Evolutionary conservation across 1,140 invertebrate species (phyloP), one percentile per base, ranked within the genome.

Genomic region (Drosophila kikkawai): DNA sequence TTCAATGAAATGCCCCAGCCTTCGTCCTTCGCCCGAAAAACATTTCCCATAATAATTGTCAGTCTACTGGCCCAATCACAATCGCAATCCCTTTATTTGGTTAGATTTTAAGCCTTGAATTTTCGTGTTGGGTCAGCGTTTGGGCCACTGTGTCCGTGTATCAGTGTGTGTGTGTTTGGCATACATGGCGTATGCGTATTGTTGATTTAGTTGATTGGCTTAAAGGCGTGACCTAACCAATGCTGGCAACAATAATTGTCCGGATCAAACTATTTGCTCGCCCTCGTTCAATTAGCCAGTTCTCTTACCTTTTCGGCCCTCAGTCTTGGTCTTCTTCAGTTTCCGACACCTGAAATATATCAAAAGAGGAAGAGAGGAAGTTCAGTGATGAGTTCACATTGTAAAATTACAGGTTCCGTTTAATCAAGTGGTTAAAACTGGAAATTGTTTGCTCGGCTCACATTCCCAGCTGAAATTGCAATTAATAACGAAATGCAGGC

Each of bases 161-260:
- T 75, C 44, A 67, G 39, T 45, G 56, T 39, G 11, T 75, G 48
- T 70, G 12, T 58, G 48, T 76, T 56, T 53, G 75, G 69, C 61
- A 75, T 68, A 88, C 73, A 80, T 69, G 71, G 58, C 77, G 73
- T 84, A 88, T 88, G 78, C 74, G 69, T 88, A 75, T 64, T 87
- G 84, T 87, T 87, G 84, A 87, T 75, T 75, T 78, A 70, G 80
- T 88, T 87, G 84, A 87, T 87, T 87, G 84, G 84, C 77, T 88
- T 84, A 73, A 87, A 60, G 75, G 75, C 64, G 56, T 70, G 73
- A 69, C 57, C 76, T 66, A 61, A 69, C 74, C 63, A 68, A 70
- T 66, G 50, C 70, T 69, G 74, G 56, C 66, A 79, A 75, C 73
- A 87, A 87, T 79, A 84, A 88, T 87, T 88, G 68, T 80, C 74